Base-by-base conservation (phyloP, 2,888 invertebrate genomes). In the Tetanocera ferruginea region DNA sequence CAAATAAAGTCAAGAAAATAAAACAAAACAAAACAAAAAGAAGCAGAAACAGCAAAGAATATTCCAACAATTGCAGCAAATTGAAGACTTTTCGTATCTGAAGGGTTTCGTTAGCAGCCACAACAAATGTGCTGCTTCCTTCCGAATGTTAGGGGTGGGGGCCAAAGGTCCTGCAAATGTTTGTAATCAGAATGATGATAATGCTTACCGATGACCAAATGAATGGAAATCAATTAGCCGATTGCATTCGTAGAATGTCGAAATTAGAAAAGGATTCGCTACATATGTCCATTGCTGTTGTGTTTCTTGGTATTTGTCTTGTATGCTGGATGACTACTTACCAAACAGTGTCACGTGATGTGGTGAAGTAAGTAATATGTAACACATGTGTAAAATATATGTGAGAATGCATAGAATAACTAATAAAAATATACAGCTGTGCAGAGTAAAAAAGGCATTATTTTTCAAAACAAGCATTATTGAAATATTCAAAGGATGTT, bases 221-320 rank as follows among this genome's bases (percentile, higher is more conserved):
- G 86, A 86, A 86, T 87, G 84, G 83, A 85, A 87, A 87, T 87
- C 87, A 87, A 87, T 87, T 87, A 87, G 87, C 88, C 88, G 87
- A 87, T 88, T 87, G 86, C 87, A 86, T 85, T 87, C 81, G 82
- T 83, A 85, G 83, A 82, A 81, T 83, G 79, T 82, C 82, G 43
- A 62, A 73, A 73, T 62, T 62, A 31, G 25, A 23, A 71, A 73
- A 62, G 73, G 73, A 60, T 73, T 34, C 62, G 31, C 55, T 1
- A 34, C 11, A 55, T 6, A 34, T 55, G 34, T 43, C 11, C 43
- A 14, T 52, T 37, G n/a, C 6, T 62, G 43, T 9, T 34, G 14
- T 51, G n/a, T 6, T 11, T 2, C 28, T 43, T 57, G 64, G 19
- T 14, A 19, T 64, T 49, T 28, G 34, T 37, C n/a, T 23, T 23